Evolutionary conservation across 2,113 vertebrate genomes (phyloP), one percentile per base, ranked within the genome.

Genomic region (Nothoprocta pentlandii): DNA sequence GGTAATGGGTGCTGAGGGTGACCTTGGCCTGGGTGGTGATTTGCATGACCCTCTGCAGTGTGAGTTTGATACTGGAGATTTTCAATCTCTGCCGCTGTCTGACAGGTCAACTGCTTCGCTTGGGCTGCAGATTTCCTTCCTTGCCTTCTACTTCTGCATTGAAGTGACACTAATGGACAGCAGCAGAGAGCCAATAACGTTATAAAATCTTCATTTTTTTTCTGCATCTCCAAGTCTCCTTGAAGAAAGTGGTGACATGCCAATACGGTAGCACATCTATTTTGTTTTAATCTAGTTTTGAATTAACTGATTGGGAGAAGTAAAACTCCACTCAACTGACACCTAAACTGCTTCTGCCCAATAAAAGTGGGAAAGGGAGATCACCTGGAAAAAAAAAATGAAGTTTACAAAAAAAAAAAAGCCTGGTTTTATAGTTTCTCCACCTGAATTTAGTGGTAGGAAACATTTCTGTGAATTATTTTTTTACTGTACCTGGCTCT

Each of bases 1-100:
- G 86, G 58, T 92, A 64, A 90, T 79, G 62, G 86, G 68, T 77
- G 61, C 93, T 67, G 86, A 94, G 36, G 47, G 56, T 90, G 92
- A 90, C 80, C 95, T 90, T 95, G 77, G 83, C 80, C 61, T 44
- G 17, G 20, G 19, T 23, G 54, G 56, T 80, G 62, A 64, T 61
- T 81, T 89, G 42, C 53, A 10, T 79, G 90, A 84, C 83, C 76
- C 46, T 16, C 0, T 13, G 34, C 0, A 2, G 69, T n/a, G 70
- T 71, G 85, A 67, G 49, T 13, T 78, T 62, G 73, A 42, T 86
- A 80, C 80, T 25, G 46, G 93, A 82, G 90, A 47, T 62, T 75
- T 90, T 58, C 51, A 83, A 62, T 32, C 82, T 86, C 54, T 75
- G 22, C 88, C 26, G 79, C 64, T 86, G 73, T 84, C 53, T 56